Base-by-base conservation (phyloP, 1,140 invertebrate species). In the Tribolium madens region DNA sequence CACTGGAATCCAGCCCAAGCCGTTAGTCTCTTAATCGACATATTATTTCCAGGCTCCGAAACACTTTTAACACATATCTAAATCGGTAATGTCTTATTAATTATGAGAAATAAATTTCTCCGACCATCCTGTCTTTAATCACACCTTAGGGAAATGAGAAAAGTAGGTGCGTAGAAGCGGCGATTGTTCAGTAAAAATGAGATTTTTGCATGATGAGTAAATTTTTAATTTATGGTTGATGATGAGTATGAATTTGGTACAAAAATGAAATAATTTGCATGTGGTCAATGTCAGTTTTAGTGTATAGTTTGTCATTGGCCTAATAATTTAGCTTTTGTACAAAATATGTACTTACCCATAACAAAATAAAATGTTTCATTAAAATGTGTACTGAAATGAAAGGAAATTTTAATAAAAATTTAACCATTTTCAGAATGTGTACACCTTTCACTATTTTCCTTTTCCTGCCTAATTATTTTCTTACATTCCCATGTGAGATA, bases 41-140 rank as follows among this genome's bases (percentile, higher is more conserved):
- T 64, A 64, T 64, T 64, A 64, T 64, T 64, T 33, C 57, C 57
- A 64, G 57, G 9, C 57, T 33, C 57, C 57, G 57, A 21, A 33
- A 33, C 21, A 64, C 31, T 64, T 31, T 64, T 60, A 18, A 64
- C 31, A 64, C 21, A 64, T 64, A 33, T 64, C 57, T 31, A 31
- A 57, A 18, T 12, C 10, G 21, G 17, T 57, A 33, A 33, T 64
- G 57, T 33, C 1, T 26, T 21, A 64, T 31, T 64, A 64, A 64
- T 64, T 64, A 33, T 33, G 17, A 9, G 57, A 64, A 64, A 64
- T 33, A 33, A 64, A 33, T 64, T 64, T 64, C 57, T 64, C 57
- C 31, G 10, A 42, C 57, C 57, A 33, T 64, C 14, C 57, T 64
- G 57, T n/a, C 31, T 33, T 64, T 31, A 64, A 64, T 64, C 57